Percentiles rank a stretch among this genome's conserved stretches.
Conservation (phyloP, 2,797 vertebrate genomes). For the Chaetophractus vellerosus region DNA sequence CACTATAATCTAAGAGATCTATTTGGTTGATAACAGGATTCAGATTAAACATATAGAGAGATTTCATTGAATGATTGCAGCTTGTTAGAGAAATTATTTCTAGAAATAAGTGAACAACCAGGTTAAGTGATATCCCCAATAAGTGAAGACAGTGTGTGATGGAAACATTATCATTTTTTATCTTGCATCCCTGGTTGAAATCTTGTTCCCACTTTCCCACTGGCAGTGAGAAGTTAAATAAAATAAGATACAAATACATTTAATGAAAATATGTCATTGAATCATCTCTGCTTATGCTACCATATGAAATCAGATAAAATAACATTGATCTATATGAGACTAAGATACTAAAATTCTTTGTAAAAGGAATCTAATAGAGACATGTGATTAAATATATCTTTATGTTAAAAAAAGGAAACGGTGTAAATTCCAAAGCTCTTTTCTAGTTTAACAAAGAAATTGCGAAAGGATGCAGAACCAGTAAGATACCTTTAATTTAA, state of each 20-base stretch:
- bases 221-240: not conserved
- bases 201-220: not conserved
- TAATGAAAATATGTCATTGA: not conserved
- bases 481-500: not conserved
- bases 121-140: not conserved
- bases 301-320: not conserved
- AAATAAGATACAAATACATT: not conserved
- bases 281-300: not conserved
- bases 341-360: not conserved
- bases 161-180: not conserved
- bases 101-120: not conserved
- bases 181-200: not conserved
- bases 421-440: not conserved
- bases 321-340: not conserved
- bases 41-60: not conserved
- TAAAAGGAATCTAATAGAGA: not conserved
- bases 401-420: not conserved
- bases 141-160: not conserved
- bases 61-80: not conserved
- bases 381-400: not conserved
- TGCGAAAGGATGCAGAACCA: not conserved
- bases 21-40: not conserved
- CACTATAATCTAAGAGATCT: not conserved
- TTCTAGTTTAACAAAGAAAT: not conserved
- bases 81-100: not conserved